A percentile compares a stretch with the other conserved stretches of the same genome.
Conservation (phyloP, 2,797 vertebrate genomes). For the Alfaro cultratus region DNA sequence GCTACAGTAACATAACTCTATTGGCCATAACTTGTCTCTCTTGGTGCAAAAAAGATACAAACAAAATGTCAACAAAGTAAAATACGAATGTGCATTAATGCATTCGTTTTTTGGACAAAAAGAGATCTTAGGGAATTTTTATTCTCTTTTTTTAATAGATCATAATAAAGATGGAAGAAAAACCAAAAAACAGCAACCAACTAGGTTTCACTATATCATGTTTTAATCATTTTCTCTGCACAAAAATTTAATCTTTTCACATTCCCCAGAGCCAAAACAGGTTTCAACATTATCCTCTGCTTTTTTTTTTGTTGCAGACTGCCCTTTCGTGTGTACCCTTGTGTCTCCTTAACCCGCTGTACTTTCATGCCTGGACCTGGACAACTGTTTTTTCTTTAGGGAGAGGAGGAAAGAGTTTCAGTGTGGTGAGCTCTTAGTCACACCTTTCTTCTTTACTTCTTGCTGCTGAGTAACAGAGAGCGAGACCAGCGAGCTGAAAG, state of each 20-base stretch:
- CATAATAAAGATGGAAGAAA: not conserved
- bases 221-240: not conserved
- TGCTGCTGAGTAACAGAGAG: constrained; percentile 72
- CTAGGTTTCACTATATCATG: not conserved
- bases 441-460: constrained; percentile 59
- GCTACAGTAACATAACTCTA: not conserved
- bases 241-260: not conserved
- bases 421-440: constrained; percentile 60
- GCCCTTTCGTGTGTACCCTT: constrained; percentile 28
- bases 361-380: constrained; percentile 70
- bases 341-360: constrained; percentile 47
- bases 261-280: constrained; percentile 8
- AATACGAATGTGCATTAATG: not conserved
- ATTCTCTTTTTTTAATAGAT: not conserved
- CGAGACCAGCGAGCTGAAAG: constrained; percentile 21
- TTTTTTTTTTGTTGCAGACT: constrained; percentile 22
- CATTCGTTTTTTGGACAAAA: not conserved
- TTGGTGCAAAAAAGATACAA: not conserved
- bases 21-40: constrained; percentile 1
- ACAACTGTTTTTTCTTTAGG: constrained; percentile 51
- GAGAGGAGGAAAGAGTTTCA: constrained; percentile 52
- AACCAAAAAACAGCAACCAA: not conserved
- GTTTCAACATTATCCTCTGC: constrained; percentile 5
- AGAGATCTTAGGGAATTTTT: not conserved
- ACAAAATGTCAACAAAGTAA: constrained; percentile 1